phyloP scores from a whole-genome alignment of 2,888 invertebrate species.

The Rhorus exstirpatorius region DNA sequence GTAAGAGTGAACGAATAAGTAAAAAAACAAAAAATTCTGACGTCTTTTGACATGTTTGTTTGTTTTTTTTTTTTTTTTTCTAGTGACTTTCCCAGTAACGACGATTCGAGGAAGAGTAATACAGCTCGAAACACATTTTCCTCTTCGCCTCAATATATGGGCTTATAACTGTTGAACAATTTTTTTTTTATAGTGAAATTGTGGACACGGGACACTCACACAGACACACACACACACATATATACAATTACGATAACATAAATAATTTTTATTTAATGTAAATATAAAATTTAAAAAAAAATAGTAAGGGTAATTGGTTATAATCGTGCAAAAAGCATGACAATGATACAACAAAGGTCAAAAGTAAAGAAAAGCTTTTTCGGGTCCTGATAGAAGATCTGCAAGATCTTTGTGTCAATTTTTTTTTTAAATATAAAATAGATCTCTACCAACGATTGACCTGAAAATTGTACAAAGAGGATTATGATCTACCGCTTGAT shows the following conservation, averaged over 20 bases:
- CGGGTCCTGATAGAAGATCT: not conserved
- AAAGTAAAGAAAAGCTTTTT: not conserved
- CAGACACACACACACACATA: conserved; percentile 3
- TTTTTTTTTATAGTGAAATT: conserved; percentile 66
- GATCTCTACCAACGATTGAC: conserved; percentile 22
- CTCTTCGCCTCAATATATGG: conserved; percentile 85
- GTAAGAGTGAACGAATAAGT: not conserved
- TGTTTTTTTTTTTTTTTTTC: too few species aligned
- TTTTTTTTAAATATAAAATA: conserved; percentile 5
- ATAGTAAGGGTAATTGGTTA: conserved; percentile 26
- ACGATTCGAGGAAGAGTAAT: conserved; percentile 81
- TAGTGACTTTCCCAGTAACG: conserved; percentile 82
- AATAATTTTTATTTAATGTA: conserved; percentile 65
- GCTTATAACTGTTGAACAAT: conserved; percentile 80
- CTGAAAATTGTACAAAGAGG: conserved; percentile 50
- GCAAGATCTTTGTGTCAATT: not conserved
- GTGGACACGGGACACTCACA: conserved; percentile 34
- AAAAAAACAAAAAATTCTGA: not conserved
- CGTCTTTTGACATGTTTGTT: conserved; percentile 33
- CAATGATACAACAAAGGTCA: conserved; percentile 49
- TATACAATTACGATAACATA: conserved; percentile 23
- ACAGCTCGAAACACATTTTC: conserved; percentile 81
- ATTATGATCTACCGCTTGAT: conserved; percentile 21
- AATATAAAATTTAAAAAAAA: conserved; percentile 62
- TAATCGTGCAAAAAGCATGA: conserved; percentile 19